Evolutionary conservation across 2,797 vertebrate species (phyloP).

Genomic region (Bradypodion ventrale): DNA sequence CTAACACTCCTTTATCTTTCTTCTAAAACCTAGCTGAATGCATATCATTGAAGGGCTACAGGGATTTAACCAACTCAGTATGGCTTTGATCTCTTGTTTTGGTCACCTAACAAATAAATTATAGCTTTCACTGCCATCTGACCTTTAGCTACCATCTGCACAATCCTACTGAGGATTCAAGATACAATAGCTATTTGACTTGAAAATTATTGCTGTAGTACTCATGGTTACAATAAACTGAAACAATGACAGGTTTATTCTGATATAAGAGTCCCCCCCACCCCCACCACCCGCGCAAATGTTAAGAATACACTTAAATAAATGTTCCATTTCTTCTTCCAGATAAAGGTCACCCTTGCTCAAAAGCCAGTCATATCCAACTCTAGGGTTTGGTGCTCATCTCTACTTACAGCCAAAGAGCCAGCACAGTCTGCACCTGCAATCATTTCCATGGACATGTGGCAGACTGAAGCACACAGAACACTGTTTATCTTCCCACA

Average conservation of each 20-base stretch:
- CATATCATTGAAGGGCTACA: neutral
- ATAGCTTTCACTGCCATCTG: neutral
- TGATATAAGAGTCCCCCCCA: too few relatives aligned
- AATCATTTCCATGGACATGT: too few relatives aligned
- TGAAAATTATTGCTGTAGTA: neutral
- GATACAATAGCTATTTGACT: neutral
- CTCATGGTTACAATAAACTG: neutral
- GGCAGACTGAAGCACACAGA: too few relatives aligned
- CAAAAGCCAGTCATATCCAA: too few relatives aligned
- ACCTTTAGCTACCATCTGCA: neutral
- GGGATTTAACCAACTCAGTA: neutral
- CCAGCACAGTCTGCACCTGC: too few relatives aligned
- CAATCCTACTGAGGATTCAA: neutral
- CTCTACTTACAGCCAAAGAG: too few relatives aligned
- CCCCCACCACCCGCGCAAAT: too few relatives aligned
- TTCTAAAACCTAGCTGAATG: conserved; percentile 5
- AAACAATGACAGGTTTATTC: neutral
- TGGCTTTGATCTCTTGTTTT: conserved; percentile 10
- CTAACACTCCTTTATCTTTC: neutral
- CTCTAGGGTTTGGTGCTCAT: too few relatives aligned
- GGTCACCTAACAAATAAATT: neutral
- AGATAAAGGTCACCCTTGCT: too few relatives aligned
- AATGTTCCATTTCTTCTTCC: neutral
- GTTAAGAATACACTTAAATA: neutral
- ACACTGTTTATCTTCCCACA: too few relatives aligned